These are phyloP conservation scores for Heliconius charithonia DNA, from an alignment of 2,888 invertebrate species.

Conservation along the genomic window DNA sequence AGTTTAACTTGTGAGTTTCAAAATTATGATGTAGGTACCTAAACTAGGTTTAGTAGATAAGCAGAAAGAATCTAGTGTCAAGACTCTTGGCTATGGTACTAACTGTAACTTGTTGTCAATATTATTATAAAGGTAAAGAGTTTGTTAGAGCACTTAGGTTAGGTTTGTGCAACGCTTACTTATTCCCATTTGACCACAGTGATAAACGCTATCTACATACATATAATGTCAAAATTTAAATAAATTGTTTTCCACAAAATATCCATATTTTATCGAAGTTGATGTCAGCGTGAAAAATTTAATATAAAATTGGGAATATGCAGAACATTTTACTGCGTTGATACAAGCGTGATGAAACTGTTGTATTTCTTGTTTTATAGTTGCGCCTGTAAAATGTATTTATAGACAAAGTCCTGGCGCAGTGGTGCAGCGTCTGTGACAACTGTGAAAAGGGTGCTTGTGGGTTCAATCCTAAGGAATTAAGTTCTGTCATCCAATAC, in stretches of 20 bases:
- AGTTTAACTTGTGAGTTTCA: too few relatives aligned
- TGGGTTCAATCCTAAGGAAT: too few relatives aligned
- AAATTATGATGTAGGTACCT: neutral
- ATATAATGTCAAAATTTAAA: neutral
- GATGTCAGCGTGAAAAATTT: neutral
- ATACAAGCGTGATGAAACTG: constrained; percentile 2
- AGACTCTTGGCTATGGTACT: too few relatives aligned
- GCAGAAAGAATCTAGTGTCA: too few relatives aligned
- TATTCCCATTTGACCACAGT: too few relatives aligned
- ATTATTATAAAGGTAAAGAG: too few relatives aligned
- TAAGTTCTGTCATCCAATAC: too few relatives aligned
- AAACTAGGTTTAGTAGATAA: neutral
- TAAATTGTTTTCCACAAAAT: neutral
- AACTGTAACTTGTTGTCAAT: too few relatives aligned
- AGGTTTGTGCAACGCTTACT: neutral
- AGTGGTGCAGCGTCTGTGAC: too few relatives aligned
- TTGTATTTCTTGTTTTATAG: neutral
- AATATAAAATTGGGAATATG: neutral
- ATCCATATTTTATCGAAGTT: neutral
- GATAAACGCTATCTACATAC: neutral
- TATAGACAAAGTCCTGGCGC: neutral
- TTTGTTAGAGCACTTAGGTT: too few relatives aligned
- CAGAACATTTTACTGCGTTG: neutral
- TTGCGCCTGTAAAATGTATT: neutral
- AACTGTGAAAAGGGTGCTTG: too few relatives aligned